Conservation (phyloP, 2,888 invertebrate species). For the Oscheius sp. region DNA sequence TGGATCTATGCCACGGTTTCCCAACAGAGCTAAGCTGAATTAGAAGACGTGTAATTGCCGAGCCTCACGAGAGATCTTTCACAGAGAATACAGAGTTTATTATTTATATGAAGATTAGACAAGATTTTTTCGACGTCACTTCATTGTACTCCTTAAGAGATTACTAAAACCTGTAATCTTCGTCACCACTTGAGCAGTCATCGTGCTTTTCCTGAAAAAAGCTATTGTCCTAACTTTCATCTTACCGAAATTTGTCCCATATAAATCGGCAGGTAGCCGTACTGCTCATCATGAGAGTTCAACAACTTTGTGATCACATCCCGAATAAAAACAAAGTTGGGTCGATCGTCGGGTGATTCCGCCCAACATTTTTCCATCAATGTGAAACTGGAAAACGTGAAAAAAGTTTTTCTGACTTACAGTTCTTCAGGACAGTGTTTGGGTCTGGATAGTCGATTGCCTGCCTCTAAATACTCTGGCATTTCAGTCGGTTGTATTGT, state of each 20-base stretch:
- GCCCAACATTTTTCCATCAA: constrained; percentile 59
- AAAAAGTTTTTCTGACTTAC: constrained; percentile 37
- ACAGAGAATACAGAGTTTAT: constrained; percentile 8
- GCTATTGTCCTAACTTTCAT: too few relatives aligned
- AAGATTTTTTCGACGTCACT: too few relatives aligned
- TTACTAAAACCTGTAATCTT: too few relatives aligned
- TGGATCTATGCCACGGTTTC: constrained; percentile 72
- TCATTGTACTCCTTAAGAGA: too few relatives aligned
- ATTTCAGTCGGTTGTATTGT: constrained; percentile 38
- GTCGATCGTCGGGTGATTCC: constrained; percentile 46
- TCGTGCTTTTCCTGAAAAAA: too few relatives aligned
- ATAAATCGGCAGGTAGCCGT: constrained; percentile 44
- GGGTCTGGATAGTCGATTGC: constrained; percentile 30
- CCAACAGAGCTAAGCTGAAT: constrained; percentile 41
- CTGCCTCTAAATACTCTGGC: constrained; percentile 32
- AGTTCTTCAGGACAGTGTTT: constrained; percentile 56
- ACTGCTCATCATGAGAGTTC: constrained; percentile 56
- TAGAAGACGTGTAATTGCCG: constrained; percentile 15
- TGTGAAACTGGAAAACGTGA: constrained; percentile 46
- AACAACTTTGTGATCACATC: constrained; percentile 37
- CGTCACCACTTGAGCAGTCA: too few relatives aligned
- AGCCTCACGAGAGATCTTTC: constrained; percentile 14
- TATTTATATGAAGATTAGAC: constrained; percentile 19
- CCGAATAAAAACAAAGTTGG: constrained; percentile 40
- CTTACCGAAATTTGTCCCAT: background rate